phyloP scores from a whole-genome alignment of 2,797 vertebrate species.

The Erithacus rubecula region DNA sequence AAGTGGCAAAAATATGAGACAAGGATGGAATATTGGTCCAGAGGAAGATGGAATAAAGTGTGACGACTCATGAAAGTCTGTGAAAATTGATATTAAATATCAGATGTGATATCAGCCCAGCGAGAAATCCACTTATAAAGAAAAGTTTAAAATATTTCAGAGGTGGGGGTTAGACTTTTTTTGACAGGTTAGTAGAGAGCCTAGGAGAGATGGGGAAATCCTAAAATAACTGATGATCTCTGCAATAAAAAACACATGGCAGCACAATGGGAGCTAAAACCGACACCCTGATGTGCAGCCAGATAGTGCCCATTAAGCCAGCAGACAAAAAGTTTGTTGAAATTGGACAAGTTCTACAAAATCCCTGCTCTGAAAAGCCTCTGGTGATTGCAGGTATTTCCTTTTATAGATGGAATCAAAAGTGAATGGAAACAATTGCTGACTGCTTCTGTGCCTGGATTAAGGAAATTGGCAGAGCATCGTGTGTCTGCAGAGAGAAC shows the following conservation, averaged over 20 bases:
- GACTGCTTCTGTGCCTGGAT: constrained; percentile 57
- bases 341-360: constrained; percentile 49
- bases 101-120: neutral
- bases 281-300: constrained; percentile 13
- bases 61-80: neutral
- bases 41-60: neutral
- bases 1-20: neutral
- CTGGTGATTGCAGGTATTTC: constrained; percentile 63
- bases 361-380: constrained; percentile 43
- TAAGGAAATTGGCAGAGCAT: constrained; percentile 66
- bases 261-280: constrained; percentile 47
- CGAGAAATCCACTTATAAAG: neutral
- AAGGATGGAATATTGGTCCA: neutral
- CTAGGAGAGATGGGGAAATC: neutral
- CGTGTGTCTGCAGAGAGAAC: constrained; percentile 50
- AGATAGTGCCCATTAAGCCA: constrained; percentile 53
- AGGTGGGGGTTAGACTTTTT: neutral
- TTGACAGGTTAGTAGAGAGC: neutral
- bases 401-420: constrained; percentile 52
- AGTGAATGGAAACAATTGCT: constrained; percentile 62
- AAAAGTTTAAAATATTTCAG: neutral
- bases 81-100: neutral
- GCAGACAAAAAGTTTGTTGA: constrained; percentile 57
- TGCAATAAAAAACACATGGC: neutral
- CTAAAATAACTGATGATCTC: constrained; percentile 32